phyloP scores from a whole-genome alignment of 2,888 invertebrate species.

The Steromphala cineraria region DNA sequence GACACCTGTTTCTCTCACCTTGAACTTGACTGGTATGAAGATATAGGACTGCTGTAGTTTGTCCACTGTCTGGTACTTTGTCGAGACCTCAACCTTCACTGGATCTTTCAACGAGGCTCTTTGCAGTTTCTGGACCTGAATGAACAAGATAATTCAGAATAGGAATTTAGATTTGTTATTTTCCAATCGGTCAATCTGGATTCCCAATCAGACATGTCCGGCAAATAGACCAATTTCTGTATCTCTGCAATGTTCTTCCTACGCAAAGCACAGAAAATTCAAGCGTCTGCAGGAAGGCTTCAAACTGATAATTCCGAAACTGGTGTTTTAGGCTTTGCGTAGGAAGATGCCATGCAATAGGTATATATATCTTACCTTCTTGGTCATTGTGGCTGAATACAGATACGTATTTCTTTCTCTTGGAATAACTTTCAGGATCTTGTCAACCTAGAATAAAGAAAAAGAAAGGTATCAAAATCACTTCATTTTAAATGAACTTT shows the following conservation, averaged over 20 bases:
- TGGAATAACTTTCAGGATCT: constrained; percentile 93
- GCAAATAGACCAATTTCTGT: too few relatives aligned
- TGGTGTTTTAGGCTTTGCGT: too few relatives aligned
- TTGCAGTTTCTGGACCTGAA: constrained; percentile 89
- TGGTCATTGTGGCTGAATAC: constrained; percentile 99
- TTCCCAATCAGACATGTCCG: too few relatives aligned
- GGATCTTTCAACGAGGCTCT: constrained; percentile 95
- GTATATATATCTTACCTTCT: constrained; percentile 70
- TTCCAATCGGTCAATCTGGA: too few relatives aligned
- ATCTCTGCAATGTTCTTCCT: too few relatives aligned
- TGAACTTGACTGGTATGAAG: constrained; percentile 96
- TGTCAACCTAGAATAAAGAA: constrained; percentile 79
- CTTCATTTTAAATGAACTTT: too few relatives aligned
- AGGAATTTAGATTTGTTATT: too few relatives aligned
- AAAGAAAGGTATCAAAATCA: neutral
- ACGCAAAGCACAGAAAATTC: too few relatives aligned
- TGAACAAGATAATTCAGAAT: neutral
- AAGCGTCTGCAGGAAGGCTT: too few relatives aligned
- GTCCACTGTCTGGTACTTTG: constrained; percentile 98
- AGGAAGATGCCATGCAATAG: too few relatives aligned
- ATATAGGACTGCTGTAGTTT: constrained; percentile 95
- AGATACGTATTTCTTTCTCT: constrained; percentile 92
- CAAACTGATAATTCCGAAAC: too few relatives aligned
- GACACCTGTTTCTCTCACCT: constrained; percentile 79
- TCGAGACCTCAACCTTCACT: constrained; percentile 94